These are phyloP conservation scores for Monochamus saltuarius DNA, from an alignment of 1,140 invertebrate genomes.

Conservation along the genomic window DNA sequence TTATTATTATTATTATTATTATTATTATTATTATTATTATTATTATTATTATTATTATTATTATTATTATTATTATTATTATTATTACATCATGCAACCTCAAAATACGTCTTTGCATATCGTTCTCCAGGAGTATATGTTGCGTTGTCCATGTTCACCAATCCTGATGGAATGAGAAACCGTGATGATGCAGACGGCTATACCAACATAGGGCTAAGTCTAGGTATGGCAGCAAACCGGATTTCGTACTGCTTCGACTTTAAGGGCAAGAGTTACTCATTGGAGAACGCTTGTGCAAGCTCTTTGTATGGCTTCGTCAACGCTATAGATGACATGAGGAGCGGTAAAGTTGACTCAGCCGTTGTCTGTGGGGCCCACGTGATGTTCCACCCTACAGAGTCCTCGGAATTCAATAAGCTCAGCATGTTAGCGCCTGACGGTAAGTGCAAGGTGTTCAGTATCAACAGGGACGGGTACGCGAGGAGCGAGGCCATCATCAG, in stretches of 20 bases:
- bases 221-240: slow-evolving; percentile 55
- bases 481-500: slow-evolving; percentile 61
- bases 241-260: slow-evolving; percentile 60
- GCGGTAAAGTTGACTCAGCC: slow-evolving; percentile 72
- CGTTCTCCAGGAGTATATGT: slow-evolving; percentile 56
- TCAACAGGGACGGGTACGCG: slow-evolving; percentile 62
- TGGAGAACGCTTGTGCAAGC: slow-evolving; percentile 83
- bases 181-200: slow-evolving; percentile 16
- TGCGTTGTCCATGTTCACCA: slow-evolving; percentile 58
- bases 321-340: slow-evolving; percentile 65
- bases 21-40: no score
- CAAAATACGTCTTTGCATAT: no score
- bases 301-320: slow-evolving; percentile 69
- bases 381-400: slow-evolving; percentile 50
- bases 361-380: slow-evolving; percentile 71
- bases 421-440: slow-evolving; percentile 62
- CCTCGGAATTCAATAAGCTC: slow-evolving; percentile 52
- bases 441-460: slow-evolving; percentile 65
- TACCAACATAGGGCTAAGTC: slow-evolving; percentile 9
- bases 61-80: no score
- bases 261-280: slow-evolving; percentile 70
- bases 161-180: slow-evolving; percentile 39
- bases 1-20: no score
- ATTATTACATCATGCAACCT: no score
- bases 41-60: no score